Base-by-base conservation (phyloP, 2,113 vertebrate genomes). In the Vombatus ursinus region DNA sequence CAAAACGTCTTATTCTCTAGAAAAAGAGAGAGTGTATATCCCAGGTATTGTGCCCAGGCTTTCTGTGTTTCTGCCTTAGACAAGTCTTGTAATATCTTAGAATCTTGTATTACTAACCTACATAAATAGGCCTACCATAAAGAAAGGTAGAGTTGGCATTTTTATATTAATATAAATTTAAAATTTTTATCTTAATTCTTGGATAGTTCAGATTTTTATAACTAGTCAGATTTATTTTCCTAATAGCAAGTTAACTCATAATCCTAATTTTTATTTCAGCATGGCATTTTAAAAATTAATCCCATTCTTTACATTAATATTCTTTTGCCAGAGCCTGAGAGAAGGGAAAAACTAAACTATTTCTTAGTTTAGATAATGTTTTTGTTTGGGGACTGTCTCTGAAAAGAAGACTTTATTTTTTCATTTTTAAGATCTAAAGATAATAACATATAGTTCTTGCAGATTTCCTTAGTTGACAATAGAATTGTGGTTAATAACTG, bases 31-130 rank as follows among this genome's bases (percentile, higher is more conserved):
- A 93, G 28, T 49, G 12, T 22, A 77, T 95, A 68, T 90, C 14
- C 92, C 31, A 91, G 50, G 52, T 92, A 89, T 92, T 31, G 12
- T 28, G 6, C 77, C 61, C 94, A 23, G 12, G 8, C 6, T 11
- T 92, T 93, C 93, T 93, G 7, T 84, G 89, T 57, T 90, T 92
- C 52, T 47, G 89, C 68, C 8, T 57, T 93, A 84, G 16, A 44
- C 16, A 84, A 44, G 68, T 84, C 16, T 23, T 23, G 61, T 84
- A 44, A 22, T 23, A 16, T 16, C 28, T 61, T 61, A 61, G 8
- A 57, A 57, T 77, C 14, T 77, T 77, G 37, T 7, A 77, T n/a
- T 77, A n/a, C 37, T n/a, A n/a, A n/a, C 4, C 61, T n/a, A 23
- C 1, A 23, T 84, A 44, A 84, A 23, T 23, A 84, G 7, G n/a